Evolutionary conservation across 2,113 vertebrate genomes (phyloP).

Genomic region (Onychostoma macrolepis): DNA sequence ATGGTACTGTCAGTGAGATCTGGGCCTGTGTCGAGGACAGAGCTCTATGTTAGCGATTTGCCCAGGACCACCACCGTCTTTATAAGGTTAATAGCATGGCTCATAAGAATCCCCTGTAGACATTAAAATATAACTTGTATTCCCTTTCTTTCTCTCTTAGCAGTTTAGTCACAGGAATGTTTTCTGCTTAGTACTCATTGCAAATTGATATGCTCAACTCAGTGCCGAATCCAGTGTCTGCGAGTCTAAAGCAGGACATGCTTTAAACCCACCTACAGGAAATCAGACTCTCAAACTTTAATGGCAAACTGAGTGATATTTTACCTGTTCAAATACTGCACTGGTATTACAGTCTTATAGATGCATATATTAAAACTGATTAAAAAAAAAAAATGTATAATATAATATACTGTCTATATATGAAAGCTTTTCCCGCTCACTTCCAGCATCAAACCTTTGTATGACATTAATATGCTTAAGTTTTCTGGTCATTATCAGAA

Average conservation of each 20-base stretch:
- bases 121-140: neutral
- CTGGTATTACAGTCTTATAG: neutral
- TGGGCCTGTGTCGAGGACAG: neutral
- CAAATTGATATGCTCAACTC: neutral
- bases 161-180: neutral
- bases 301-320: too few species aligned
- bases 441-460: neutral
- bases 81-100: too few species aligned
- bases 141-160: neutral
- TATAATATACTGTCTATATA: too few species aligned
- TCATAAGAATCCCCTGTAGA: neutral
- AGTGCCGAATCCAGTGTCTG: neutral
- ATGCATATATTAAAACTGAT: neutral
- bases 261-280: neutral
- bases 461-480: neutral
- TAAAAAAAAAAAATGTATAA: too few species aligned
- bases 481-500: neutral
- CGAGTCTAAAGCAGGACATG: neutral
- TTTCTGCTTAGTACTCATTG: neutral
- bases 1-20: neutral
- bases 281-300: neutral
- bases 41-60: neutral
- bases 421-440: neutral
- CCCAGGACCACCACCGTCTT: too few species aligned
- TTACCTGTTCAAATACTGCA: neutral